Evolutionary conservation across 2,888 invertebrate species (phyloP).

Genomic region (Drosophila buzzatii): DNA sequence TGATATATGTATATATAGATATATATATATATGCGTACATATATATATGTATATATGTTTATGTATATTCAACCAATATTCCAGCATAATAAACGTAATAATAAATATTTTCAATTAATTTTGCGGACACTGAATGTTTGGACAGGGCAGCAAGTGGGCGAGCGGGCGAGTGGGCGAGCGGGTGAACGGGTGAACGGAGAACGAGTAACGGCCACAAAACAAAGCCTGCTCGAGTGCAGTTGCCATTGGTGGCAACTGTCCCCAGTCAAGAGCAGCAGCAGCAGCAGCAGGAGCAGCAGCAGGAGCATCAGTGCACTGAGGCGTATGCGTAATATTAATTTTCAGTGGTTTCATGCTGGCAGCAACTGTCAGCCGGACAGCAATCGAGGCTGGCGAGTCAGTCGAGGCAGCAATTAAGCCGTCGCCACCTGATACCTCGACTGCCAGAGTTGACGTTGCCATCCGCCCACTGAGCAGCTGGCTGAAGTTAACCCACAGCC

Average conservation of each 20-base stretch:
- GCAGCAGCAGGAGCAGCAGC: not conserved
- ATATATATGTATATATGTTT: slow-evolving; percentile 1
- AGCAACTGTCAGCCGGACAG: slow-evolving; percentile 34
- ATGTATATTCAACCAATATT: slow-evolving; percentile 7
- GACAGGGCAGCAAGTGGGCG: not conserved
- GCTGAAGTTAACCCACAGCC: slow-evolving; percentile 11
- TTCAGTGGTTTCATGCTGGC: slow-evolving; percentile 22
- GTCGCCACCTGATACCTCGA: slow-evolving; percentile 17
- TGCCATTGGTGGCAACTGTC: slow-evolving; percentile 1
- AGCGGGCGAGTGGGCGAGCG: not conserved
- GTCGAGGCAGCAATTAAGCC: slow-evolving; percentile 45
- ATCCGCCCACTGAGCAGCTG: not conserved
- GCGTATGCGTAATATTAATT: slow-evolving; percentile 48
- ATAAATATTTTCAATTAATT: slow-evolving; percentile 74
- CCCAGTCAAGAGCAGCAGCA: not conserved
- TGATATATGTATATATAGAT: slow-evolving; percentile 7
- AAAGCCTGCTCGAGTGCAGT: slow-evolving; percentile 12
- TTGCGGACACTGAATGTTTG: slow-evolving; percentile 23
- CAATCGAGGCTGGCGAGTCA: not conserved
- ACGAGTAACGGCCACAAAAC: slow-evolving; percentile 10
- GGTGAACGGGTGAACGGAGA: not conserved
- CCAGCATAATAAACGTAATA: slow-evolving; percentile 57
- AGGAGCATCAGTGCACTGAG: slow-evolving; percentile 13
- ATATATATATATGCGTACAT: slow-evolving; percentile 1
- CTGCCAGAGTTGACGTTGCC: not conserved